These are phyloP conservation scores for Hemitrygon akajei DNA, from an alignment of 2,797 vertebrate genomes.

Conservation along the genomic window DNA sequence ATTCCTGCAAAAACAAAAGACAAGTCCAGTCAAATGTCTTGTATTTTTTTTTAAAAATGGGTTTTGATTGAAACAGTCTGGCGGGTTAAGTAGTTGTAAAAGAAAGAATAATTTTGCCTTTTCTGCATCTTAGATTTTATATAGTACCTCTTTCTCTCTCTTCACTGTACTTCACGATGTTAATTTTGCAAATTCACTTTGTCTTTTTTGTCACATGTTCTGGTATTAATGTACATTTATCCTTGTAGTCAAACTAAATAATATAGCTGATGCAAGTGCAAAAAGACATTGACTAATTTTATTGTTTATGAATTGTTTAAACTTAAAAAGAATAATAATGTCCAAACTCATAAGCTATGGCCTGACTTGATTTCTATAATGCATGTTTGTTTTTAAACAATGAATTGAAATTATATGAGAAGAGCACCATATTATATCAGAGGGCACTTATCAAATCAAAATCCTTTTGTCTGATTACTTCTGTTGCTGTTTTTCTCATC, in stretches of 20 bases:
- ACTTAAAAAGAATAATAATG: background rate
- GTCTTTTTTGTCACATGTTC: background rate
- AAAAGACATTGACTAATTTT: background rate
- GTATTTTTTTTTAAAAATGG: background rate
- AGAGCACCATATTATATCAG: background rate
- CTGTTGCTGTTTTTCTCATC: slow-evolving; percentile 45
- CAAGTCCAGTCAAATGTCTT: background rate
- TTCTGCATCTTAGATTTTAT: background rate
- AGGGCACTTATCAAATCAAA: slow-evolving; percentile 1
- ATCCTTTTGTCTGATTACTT: background rate
- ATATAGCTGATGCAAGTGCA: background rate
- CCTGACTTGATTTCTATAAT: background rate
- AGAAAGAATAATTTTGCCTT: background rate
- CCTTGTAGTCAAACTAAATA: slow-evolving; percentile 40
- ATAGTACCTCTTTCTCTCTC: too few relatives aligned
- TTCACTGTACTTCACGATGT: too few relatives aligned
- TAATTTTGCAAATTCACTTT: background rate
- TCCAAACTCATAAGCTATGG: background rate
- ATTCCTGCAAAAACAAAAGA: background rate
- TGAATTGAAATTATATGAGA: background rate
- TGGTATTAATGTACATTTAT: background rate
- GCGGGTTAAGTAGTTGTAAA: background rate
- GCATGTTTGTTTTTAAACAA: background rate
- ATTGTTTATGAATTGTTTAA: slow-evolving; percentile 17
- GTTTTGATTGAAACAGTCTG: background rate